Evolutionary conservation across 2,113 vertebrate species (phyloP), one percentile per base, ranked within the genome.

Genomic region (Castor canadensis): DNA sequence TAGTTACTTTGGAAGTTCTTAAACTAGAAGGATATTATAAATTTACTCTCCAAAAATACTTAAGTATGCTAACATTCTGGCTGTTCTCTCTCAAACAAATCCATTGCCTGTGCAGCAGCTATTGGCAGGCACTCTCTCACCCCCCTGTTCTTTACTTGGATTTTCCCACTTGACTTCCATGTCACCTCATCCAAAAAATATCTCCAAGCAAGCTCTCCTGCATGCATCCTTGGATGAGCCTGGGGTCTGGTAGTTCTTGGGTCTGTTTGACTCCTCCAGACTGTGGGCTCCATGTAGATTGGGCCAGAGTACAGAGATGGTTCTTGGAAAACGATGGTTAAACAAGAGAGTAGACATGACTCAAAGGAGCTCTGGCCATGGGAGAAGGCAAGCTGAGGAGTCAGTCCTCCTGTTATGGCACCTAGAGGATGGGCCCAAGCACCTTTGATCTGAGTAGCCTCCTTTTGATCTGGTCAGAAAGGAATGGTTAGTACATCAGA

Each of bases 61-160:
- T 22, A 32, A n/a, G 30, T 5, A 22, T 30, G n/a, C 19, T 11
- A 5, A 4, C 2, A 5, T 62, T 35, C 58, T 45, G 60, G 66
- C 45, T 76, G 26, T 40, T 62, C 38, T 85, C 19, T 38, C 35
- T 81, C 1, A n/a, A n/a, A 20, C 0, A 15, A 32, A 54, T 12
- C 9, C 22, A 38, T 52, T 56, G 38, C 47, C 52, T 40, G 35
- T 67, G 66, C 43, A 3, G 12, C 45, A 40, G 10, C 62, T 72
- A 8, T 58, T 16, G 17, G 45, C 47, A 79, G 60, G 52, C 35
- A 38, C 52, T 40, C 11, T 60, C 28, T 87, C 45, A 32, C 30
- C 38, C 1, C 0, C 0, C 0, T 20, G 43, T 4, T 11, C 49
- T 16, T n/a, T 54, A 5, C 13, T 45, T 3, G 9, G 83, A 32